Evolutionary conservation across 2,113 vertebrate genomes (phyloP).

Genomic region (Podarcis cretensis): DNA sequence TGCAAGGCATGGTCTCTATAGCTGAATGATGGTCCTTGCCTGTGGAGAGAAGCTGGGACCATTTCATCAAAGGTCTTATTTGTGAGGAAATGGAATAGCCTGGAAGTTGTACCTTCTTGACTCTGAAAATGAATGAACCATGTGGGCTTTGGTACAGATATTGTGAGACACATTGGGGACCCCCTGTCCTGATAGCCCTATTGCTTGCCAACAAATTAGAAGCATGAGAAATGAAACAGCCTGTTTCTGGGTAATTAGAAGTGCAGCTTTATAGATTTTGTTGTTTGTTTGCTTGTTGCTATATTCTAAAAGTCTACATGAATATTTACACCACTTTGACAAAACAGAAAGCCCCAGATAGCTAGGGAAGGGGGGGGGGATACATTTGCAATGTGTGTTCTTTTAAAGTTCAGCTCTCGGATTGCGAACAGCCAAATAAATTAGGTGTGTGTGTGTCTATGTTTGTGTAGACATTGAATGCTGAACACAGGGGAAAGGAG

Average conservation of each 20-base stretch:
- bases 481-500: slow-evolving; percentile 56
- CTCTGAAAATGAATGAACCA: background rate
- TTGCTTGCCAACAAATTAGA: background rate
- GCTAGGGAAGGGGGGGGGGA: slow-evolving; percentile 23
- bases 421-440: slow-evolving; percentile 42
- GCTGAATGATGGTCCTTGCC: too few relatives aligned
- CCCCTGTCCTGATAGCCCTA: background rate
- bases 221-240: background rate
- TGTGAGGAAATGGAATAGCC: background rate
- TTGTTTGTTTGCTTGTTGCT: slow-evolving; percentile 1
- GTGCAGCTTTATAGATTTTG: background rate
- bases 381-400: slow-evolving; percentile 2
- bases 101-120: background rate
- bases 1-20: too few relatives aligned
- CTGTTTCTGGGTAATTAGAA: background rate
- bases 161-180: background rate
- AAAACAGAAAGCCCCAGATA: slow-evolving; percentile 40
- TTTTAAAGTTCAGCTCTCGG: slow-evolving; percentile 49
- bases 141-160: too few relatives aligned
- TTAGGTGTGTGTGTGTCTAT: slow-evolving; percentile 10
- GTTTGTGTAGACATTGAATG: slow-evolving; percentile 37
- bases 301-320: slow-evolving; percentile 38
- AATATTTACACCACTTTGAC: slow-evolving; percentile 36
- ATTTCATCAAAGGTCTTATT: background rate
- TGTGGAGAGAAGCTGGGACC: background rate